phyloP scores from a whole-genome alignment of 2,113 vertebrate genomes.

The Mormyrus iriodes region DNA sequence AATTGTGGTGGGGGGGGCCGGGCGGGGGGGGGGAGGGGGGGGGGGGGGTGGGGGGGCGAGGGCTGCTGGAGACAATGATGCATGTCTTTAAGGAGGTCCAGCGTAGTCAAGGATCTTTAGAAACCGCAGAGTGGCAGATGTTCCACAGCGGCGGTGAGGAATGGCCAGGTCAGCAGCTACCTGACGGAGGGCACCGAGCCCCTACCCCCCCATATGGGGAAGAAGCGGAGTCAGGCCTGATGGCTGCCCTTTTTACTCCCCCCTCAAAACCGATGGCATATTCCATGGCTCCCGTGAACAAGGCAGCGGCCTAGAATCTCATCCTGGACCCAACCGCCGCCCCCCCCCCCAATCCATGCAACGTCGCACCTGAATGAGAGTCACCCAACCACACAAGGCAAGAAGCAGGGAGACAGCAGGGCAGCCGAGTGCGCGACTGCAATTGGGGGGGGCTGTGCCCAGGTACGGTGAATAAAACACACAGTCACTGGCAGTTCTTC shows the following conservation, averaged over 20 bases:
- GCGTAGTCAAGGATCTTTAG: constrained; percentile 18
- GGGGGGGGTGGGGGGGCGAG: background rate
- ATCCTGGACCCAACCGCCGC: background rate
- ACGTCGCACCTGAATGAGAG: background rate
- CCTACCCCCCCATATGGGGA: background rate
- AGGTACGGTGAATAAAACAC: background rate
- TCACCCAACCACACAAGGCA: background rate
- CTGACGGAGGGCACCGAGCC: background rate
- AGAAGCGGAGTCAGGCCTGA: background rate
- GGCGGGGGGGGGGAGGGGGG: background rate
- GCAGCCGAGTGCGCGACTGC: background rate
- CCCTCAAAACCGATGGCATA: background rate
- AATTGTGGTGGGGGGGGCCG: no score
- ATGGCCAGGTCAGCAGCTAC: constrained; percentile 13
- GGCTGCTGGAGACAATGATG: constrained; percentile 26
- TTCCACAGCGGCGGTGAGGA: constrained; percentile 8
- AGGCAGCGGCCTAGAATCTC: background rate
- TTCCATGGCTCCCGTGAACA: background rate
- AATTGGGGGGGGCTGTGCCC: background rate
- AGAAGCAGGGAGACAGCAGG: background rate
- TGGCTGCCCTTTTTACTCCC: no score
- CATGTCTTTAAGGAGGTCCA: constrained; percentile 41
- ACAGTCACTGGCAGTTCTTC: background rate
- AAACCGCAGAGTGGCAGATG: constrained; percentile 45
- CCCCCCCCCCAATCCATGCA: background rate